Base-by-base conservation (phyloP, 92 coral and sea anemone species). In the Umimayanthus kanabou region DNA sequence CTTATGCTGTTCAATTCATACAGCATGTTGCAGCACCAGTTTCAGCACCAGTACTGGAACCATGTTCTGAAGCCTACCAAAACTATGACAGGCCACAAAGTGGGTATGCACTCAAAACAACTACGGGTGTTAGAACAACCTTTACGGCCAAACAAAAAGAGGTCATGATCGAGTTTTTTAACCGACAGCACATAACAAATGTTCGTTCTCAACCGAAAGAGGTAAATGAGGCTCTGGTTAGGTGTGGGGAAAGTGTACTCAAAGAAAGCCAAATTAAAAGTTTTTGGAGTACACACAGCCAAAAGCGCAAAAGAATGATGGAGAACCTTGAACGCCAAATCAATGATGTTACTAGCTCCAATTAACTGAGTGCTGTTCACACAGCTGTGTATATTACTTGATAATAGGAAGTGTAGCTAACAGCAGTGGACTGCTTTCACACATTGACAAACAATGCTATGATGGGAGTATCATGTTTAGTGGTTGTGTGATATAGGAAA, bases 281-380 rank as follows among this genome's bases (percentile, higher is more conserved):
- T 50, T 92, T 91, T 88, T 92, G 92, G 90, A 81, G 94, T 76
- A 80, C 94, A 4, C 87, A 92, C 29, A 89, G 86, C 71, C 80
- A 91, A 22, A 92, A 92, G 42, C 90, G 88, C n/a, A 92, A 89
- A 39, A 90, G 88, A 8, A 14, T 90, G 25, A 85, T 86, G 39
- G 83, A 87, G 33, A 92, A 82, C 80, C 6, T 85, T 80, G 84
- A 80, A 28, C 84, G 15, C 13, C 84, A 80, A 80, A 55, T 80
- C 18, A 49, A 53, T 57, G 71, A 9, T 28, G 49, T 9, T 43
- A 43, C 49, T 9, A 43, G 0, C 6, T 43, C 49, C 6, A 43
- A 43, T 9, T 43, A 43, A 2, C 49, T 43, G 6, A 43, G 49
- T 43, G 5, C 9, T 5, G 9, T 9, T 43, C 49, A 5, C 9